Conservation (phyloP, 1,140 invertebrate genomes). For the Solenopsis fugax region DNA sequence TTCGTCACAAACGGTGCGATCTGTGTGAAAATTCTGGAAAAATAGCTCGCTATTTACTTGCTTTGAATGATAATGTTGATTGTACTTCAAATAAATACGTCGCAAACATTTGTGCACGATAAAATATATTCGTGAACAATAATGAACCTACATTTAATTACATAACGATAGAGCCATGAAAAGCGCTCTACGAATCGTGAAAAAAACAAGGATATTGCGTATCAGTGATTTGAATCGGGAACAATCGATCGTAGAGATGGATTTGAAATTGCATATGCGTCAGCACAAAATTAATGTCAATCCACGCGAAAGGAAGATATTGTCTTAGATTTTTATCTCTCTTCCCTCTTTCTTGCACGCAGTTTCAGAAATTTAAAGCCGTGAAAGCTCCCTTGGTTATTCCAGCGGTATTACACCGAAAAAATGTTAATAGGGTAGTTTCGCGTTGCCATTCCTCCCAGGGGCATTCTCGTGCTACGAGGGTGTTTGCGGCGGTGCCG, state of each 20-base stretch:
- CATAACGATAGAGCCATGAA: not conserved
- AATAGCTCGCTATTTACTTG: constrained; percentile 2
- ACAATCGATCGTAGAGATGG: not conserved
- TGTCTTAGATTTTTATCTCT: not conserved
- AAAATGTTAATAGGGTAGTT: constrained; percentile 55
- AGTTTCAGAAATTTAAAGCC: constrained; percentile 26
- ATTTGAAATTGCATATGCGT: not conserved
- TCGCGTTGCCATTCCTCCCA: constrained; percentile 30
- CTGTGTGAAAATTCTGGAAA: constrained; percentile 20
- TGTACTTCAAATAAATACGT: not conserved
- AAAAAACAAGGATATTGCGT: not conserved
- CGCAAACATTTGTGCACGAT: not conserved
- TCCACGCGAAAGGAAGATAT: not conserved
- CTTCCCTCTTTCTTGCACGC: not conserved
- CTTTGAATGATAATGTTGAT: constrained; percentile 18
- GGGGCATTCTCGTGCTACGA: constrained; percentile 17
- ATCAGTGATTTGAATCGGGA: not conserved
- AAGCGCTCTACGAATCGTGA: not conserved
- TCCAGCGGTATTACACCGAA: constrained; percentile 36
- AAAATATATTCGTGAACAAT: not conserved
- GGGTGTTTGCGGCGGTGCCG: constrained; percentile 4
- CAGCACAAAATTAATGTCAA: not conserved
- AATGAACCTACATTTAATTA: not conserved
- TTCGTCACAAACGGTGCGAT: not conserved
- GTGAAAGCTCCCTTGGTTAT: constrained; percentile 34